A percentile compares a stretch with the other conserved stretches of the same genome.
Conservation (phyloP, 35 echinoderm and acorn worm species). For the Ophioderma brevispina region DNA sequence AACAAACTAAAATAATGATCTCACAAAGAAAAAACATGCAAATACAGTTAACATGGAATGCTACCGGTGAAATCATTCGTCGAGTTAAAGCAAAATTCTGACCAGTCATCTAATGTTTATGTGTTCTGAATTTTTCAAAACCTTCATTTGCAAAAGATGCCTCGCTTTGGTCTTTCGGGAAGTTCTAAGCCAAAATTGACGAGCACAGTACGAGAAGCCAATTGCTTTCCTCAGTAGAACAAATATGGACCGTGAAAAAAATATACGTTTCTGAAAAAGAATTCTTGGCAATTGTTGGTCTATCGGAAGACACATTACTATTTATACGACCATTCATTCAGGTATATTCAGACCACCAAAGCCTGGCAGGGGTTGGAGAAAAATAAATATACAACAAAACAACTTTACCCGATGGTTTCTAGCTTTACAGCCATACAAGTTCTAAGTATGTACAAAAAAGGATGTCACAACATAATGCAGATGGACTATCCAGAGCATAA, state of each 20-base stretch:
- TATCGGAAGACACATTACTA: background rate
- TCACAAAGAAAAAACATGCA: background rate
- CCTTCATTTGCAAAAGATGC: constrained; percentile 34
- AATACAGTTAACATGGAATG: background rate
- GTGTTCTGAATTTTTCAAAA: constrained; percentile 7
- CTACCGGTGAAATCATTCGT: background rate
- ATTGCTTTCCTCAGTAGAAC: background rate
- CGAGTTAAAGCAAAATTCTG: background rate
- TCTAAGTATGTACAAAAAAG: background rate
- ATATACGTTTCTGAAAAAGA: background rate
- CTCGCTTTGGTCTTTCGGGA: constrained; percentile 16
- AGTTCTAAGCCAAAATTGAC: constrained; percentile 17
- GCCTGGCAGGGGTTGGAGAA: background rate
- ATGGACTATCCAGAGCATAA: background rate
- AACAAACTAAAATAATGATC: background rate
- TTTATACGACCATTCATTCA: background rate
- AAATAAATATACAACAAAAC: background rate
- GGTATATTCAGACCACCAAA: background rate
- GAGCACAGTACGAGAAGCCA: background rate
- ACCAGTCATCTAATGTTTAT: background rate
- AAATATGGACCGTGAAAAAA: background rate
- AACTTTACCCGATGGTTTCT: background rate
- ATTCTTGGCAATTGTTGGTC: background rate
- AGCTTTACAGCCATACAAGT: background rate
- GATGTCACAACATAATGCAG: background rate